Evolutionary conservation across 1,140 invertebrate genomes (phyloP).

Genomic region (Drosophila nasuta): DNA sequence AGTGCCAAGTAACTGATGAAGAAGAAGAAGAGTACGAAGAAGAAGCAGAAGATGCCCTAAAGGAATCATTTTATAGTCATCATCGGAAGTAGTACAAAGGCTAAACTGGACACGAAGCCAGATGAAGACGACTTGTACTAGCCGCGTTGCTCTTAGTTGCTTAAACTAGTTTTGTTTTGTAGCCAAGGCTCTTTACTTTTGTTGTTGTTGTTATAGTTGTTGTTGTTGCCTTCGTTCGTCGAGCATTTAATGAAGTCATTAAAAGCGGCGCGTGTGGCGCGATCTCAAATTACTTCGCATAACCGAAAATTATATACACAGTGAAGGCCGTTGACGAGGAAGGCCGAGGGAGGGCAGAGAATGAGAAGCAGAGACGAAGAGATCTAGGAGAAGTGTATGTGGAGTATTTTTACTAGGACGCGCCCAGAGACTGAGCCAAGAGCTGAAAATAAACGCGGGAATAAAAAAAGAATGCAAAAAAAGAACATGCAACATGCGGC

Average conservation of each 20-base stretch:
- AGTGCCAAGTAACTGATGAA: slow-evolving; percentile 54
- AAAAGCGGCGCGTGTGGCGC: slow-evolving; percentile 83
- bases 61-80: slow-evolving; percentile 78
- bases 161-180: slow-evolving; percentile 66
- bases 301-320: slow-evolving; percentile 77
- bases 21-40: slow-evolving; percentile 18
- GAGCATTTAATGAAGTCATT: slow-evolving; percentile 82
- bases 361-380: not conserved
- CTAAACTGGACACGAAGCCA: slow-evolving; percentile 7
- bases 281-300: slow-evolving; percentile 83
- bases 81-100: slow-evolving; percentile 67
- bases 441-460: slow-evolving; percentile 69
- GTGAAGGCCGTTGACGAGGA: slow-evolving; percentile 23
- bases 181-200: not conserved
- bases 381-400: slow-evolving; percentile 20
- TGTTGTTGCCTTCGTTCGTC: not conserved
- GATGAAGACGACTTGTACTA: not conserved
- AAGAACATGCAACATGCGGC: slow-evolving; percentile 28
- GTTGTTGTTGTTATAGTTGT: not conserved
- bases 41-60: slow-evolving; percentile 56
- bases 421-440: slow-evolving; percentile 42
- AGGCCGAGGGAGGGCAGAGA: not conserved
- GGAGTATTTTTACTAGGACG: slow-evolving; percentile 49
- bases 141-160: slow-evolving; percentile 23
- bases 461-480: slow-evolving; percentile 15